Percentiles rank a stretch among this genome's conserved stretches.
Evolutionary conservation across 1,140 invertebrate genomes (phyloP).

Genomic region (Neodiprion virginianus): DNA sequence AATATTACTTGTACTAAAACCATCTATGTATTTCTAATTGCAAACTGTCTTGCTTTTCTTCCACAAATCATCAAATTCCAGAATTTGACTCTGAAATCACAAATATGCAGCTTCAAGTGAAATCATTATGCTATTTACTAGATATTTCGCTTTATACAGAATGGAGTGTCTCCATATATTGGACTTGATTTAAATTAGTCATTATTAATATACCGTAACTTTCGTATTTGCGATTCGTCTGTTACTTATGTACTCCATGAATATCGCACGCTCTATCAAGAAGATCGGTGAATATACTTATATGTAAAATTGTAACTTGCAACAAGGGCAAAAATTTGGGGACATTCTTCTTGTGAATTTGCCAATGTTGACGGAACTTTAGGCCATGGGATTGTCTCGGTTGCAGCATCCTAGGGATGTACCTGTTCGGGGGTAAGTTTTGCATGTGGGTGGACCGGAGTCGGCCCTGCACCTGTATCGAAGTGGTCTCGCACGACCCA

Average conservation of each 20-base stretch:
- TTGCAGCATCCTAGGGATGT: slow-evolving; percentile 96
- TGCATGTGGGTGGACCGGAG: slow-evolving; percentile 91
- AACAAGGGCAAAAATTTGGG: slow-evolving; percentile 2
- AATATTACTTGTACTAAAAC: background rate
- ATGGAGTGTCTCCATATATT: slow-evolving; percentile 16
- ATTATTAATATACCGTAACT: too few relatives aligned
- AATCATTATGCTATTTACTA: slow-evolving; percentile 49
- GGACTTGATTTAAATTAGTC: background rate
- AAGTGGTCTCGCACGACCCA: slow-evolving; percentile 84
- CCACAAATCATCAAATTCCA: slow-evolving; percentile 40
- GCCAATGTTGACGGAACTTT: slow-evolving; percentile 37
- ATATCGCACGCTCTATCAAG: too few relatives aligned
- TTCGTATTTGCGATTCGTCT: too few relatives aligned
- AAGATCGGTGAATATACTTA: slow-evolving; percentile 2
- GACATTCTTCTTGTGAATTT: slow-evolving; percentile 13
- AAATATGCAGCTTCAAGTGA: slow-evolving; percentile 50
- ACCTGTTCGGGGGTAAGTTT: slow-evolving; percentile 99
- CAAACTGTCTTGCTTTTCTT: background rate
- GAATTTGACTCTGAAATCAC: slow-evolving; percentile 46
- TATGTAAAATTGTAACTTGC: background rate
- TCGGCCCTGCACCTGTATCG: slow-evolving; percentile 89
- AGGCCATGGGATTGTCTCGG: slow-evolving; percentile 59
- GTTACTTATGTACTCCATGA: too few relatives aligned
- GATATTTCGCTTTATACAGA: slow-evolving; percentile 42
- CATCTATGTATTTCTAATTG: background rate